Evolutionary conservation across 1,140 invertebrate species (phyloP), one percentile per base, ranked within the genome.

Genomic region (Andrena cerasifolii): DNA sequence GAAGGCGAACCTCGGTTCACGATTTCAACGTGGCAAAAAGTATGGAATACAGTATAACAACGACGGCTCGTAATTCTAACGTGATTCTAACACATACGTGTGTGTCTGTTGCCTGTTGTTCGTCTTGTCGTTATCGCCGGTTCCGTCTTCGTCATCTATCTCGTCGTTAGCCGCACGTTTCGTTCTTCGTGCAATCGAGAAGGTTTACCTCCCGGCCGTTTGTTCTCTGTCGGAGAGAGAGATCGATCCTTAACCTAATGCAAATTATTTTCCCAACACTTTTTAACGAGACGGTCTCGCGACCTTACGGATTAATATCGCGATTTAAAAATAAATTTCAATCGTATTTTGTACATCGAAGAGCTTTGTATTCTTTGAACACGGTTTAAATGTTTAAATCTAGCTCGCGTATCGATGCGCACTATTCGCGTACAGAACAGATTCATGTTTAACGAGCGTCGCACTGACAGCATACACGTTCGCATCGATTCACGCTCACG

Each of bases 301-400:
- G 53, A 74, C 53, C 49, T 16, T 36, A 40, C 65, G 7, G 18
- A 54, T 75, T 21, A 40, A 40, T 40, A 68, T 66, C 53, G 47
- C 49, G 71, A 78, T 83, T 83, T 79, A 87, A 89, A 87, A 89
- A 88, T 89, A 86, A 87, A 86, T 84, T 88, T 86, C 10, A 84
- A 61, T 68, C 14, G 45, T 70, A 81, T 75, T 86, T 89, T 88
- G 88, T 89, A 89, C 84, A 87, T 86, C 80, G 58, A 76, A 72
- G 78, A 84, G 85, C 66, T 80, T 84, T 40, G 61, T 78, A 61
- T 70, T 16, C 26, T 47, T 54, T 81, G 79, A 83, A 83, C 79
- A 83, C 79, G 36, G 21, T 68, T 80, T 77, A 24, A 36, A 75
- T 66, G 21, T 68, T 80, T 77, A 24, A 36, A 75, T 66, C 80